Conservation (phyloP, 2,113 vertebrate species). For the Channa argus region DNA sequence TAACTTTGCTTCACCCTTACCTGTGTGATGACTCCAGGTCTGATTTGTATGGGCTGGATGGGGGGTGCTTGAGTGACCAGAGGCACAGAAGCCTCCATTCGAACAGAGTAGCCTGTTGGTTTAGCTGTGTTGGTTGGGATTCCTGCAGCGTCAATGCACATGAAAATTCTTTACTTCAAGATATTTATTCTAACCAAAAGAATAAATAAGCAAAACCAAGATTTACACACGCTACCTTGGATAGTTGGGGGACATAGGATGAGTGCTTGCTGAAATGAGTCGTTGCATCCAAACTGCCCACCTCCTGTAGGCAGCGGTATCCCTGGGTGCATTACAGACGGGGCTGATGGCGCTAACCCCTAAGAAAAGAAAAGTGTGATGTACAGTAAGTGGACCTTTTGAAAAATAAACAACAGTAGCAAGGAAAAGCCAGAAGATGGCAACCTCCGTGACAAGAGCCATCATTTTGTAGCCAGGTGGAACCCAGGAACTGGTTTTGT, state of each 20-base stretch:
- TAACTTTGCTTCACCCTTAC: constrained; percentile 67
- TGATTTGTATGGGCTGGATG: constrained; percentile 93
- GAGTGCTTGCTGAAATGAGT: constrained; percentile 95
- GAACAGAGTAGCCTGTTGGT: constrained; percentile 90
- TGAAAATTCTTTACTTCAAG: background rate
- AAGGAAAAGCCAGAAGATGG: constrained; percentile 66
- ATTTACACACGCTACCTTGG: constrained; percentile 86
- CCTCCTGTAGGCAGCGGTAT: constrained; percentile 93
- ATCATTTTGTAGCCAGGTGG: background rate
- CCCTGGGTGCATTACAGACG: constrained; percentile 93
- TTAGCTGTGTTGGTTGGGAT: constrained; percentile 91
- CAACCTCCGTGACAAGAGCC: constrained; percentile 18
- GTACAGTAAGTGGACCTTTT: constrained; percentile 6
- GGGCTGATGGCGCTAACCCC: constrained; percentile 90
- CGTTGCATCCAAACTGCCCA: constrained; percentile 93
- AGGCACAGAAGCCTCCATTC: constrained; percentile 93
- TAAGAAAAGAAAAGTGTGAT: constrained; percentile 55
- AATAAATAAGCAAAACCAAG: constrained; percentile 1
- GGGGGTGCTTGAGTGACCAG: constrained; percentile 92
- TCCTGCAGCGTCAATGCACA: constrained; percentile 79
- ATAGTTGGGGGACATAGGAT: constrained; percentile 95
- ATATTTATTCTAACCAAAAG: background rate
- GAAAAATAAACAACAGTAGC: constrained; percentile 19
- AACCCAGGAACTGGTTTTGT: background rate
- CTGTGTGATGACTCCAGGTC: constrained; percentile 95